Evolutionary conservation across 53 echinoderm and acorn worm genomes (phyloP).

Genomic region (Mesocentrotus franciscanus): DNA sequence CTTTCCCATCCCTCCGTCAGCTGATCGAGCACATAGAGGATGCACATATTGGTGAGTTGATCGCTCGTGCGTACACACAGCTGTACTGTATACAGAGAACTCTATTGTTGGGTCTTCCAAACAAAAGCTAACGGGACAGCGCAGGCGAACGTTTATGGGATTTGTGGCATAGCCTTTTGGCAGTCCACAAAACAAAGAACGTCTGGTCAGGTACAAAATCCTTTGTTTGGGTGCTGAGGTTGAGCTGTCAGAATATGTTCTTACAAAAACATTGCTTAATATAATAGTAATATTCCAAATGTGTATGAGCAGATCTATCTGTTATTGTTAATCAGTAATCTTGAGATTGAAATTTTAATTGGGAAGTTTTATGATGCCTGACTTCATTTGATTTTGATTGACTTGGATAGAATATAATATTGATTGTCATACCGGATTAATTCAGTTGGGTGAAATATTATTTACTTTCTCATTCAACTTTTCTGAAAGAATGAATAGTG

Average conservation of each 20-base stretch:
- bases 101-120: conserved; percentile 8
- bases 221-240: conserved; percentile 22
- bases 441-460: background rate
- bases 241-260: conserved; percentile 7
- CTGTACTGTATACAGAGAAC: no score
- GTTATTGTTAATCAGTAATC: no score
- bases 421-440: no score
- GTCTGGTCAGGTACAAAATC: conserved; percentile 50
- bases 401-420: no score
- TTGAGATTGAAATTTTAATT: no score
- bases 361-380: no score
- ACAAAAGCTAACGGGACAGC: conserved; percentile 49
- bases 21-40: conserved; percentile 99
- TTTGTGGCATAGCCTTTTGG: conserved; percentile 18
- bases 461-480: background rate
- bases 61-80: conserved; percentile 2
- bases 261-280: background rate
- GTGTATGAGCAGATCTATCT: no score
- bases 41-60: conserved; percentile 87
- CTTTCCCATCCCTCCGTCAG: conserved; percentile 89
- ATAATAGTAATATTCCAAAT: no score
- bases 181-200: conserved; percentile 48
- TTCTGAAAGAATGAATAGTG: background rate
- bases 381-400: no score
- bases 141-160: conserved; percentile 40